phyloP scores from a whole-genome alignment of 2,797 vertebrate genomes.

The Pseudochaenichthys georgianus region DNA sequence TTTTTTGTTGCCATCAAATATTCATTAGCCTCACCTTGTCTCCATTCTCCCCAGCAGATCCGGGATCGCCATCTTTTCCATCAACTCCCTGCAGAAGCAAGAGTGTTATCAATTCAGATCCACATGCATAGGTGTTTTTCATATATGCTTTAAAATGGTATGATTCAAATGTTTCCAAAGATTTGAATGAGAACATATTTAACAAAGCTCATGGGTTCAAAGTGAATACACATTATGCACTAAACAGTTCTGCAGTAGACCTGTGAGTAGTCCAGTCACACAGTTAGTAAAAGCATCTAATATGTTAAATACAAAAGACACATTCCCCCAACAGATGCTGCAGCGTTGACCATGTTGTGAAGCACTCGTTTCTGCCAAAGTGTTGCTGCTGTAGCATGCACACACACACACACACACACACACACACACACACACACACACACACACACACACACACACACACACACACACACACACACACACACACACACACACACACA shows the following conservation, averaged over 20 bases:
- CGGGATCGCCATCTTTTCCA: conserved; percentile 87
- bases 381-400: conserved; percentile 4
- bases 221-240: conserved; percentile 11
- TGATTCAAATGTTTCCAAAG: too few relatives aligned
- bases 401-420: background rate
- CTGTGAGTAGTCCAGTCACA: conserved; percentile 39
- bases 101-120: background rate
- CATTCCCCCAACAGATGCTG: conserved; percentile 72
- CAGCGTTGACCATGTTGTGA: conserved; percentile 53
- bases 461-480: too few relatives aligned
- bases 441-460: too few relatives aligned
- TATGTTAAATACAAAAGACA: conserved; percentile 73
- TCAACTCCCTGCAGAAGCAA: conserved; percentile 85
- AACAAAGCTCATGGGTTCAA: conserved; percentile 12
- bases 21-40: conserved; percentile 84
- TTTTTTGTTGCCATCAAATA: background rate
- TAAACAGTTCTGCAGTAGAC: background rate
- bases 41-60: conserved; percentile 87
- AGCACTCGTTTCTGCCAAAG: conserved; percentile 26
- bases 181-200: background rate
- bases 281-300: conserved; percentile 63
- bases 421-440: too few relatives aligned
- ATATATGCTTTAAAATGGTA: background rate
- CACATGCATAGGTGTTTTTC: background rate
- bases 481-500: too few relatives aligned